phyloP scores from a whole-genome alignment of 2,888 invertebrate species.

The Sesia bembeciformis region DNA sequence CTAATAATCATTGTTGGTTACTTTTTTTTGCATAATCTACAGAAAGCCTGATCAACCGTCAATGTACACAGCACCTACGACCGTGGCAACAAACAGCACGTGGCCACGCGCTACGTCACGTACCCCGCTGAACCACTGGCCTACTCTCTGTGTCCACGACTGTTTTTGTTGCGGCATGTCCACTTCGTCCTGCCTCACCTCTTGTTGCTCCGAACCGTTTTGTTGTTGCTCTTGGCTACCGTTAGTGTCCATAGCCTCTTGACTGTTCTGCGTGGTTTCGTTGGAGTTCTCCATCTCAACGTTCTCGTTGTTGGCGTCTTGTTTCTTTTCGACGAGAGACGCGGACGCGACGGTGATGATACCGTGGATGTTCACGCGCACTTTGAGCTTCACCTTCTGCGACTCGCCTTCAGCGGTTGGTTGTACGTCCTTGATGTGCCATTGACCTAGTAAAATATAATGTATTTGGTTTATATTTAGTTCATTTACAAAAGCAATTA shows the following conservation, averaged over 20 bases:
- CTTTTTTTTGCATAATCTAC: no score
- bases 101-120: slow-evolving; percentile 53
- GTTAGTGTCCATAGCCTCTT: slow-evolving; percentile 68
- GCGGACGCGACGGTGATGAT: slow-evolving; percentile 92
- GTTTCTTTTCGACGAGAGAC: slow-evolving; percentile 85
- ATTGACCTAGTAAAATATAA: slow-evolving; percentile 70
- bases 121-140: slow-evolving; percentile 82
- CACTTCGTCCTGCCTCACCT: slow-evolving; percentile 66
- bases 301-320: slow-evolving; percentile 52
- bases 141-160: slow-evolving; percentile 82
- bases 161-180: slow-evolving; percentile 68
- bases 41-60: no score
- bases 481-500: no score
- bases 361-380: slow-evolving; percentile 94
- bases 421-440: slow-evolving; percentile 86
- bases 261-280: slow-evolving; percentile 48
- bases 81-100: slow-evolving; percentile 55
- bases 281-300: slow-evolving; percentile 62
- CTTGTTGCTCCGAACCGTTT: slow-evolving; percentile 61
- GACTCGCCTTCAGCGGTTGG: slow-evolving; percentile 91
- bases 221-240: slow-evolving; percentile 54
- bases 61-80: no score
- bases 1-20: no score
- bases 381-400: slow-evolving; percentile 97
- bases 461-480: no score